Percentiles rank a stretch among this genome's conserved stretches.
phyloP scores from a whole-genome alignment of 1,140 invertebrate species.

The Drosophila orena region DNA sequence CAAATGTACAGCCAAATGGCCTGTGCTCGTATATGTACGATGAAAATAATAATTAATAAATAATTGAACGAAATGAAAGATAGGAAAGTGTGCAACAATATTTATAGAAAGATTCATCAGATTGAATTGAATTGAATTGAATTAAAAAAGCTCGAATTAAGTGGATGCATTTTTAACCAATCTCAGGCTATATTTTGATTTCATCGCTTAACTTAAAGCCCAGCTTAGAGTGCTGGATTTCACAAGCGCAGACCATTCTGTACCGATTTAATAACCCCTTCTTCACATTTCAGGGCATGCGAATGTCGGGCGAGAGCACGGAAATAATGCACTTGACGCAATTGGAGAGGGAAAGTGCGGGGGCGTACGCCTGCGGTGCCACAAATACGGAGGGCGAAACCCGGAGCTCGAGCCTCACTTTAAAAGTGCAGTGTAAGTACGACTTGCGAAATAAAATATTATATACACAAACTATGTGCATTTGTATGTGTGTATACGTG shows the following conservation, averaged over 20 bases:
- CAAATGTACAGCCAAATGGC: neutral
- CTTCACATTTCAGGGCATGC: conserved; percentile 75
- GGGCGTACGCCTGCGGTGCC: conserved; percentile 89
- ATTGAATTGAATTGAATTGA: neutral
- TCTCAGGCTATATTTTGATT: neutral
- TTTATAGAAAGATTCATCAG: neutral
- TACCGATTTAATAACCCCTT: conserved; percentile 23
- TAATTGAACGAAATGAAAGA: too few relatives aligned
- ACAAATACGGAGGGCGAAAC: conserved; percentile 89
- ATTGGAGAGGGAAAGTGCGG: conserved; percentile 85
- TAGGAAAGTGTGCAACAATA: too few relatives aligned
- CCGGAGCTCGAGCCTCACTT: conserved; percentile 87
- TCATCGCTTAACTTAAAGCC: neutral
- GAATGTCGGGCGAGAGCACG: conserved; percentile 84
- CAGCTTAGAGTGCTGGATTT: neutral
- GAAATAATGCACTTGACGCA: conserved; percentile 85
- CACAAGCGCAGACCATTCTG: neutral
- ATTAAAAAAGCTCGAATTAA: neutral
- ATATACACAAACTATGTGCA: conserved; percentile 20
- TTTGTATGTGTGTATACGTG: too few relatives aligned
- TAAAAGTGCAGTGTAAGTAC: conserved; percentile 89
- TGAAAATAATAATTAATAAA: neutral
- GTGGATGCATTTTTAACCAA: too few relatives aligned
- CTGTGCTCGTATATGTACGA: neutral
- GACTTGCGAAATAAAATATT: conserved; percentile 35